Percentiles rank a stretch among this genome's conserved stretches.
These are phyloP conservation scores for Coleophora deauratella DNA, from an alignment of 2,888 invertebrate genomes.

Conservation along the genomic window DNA sequence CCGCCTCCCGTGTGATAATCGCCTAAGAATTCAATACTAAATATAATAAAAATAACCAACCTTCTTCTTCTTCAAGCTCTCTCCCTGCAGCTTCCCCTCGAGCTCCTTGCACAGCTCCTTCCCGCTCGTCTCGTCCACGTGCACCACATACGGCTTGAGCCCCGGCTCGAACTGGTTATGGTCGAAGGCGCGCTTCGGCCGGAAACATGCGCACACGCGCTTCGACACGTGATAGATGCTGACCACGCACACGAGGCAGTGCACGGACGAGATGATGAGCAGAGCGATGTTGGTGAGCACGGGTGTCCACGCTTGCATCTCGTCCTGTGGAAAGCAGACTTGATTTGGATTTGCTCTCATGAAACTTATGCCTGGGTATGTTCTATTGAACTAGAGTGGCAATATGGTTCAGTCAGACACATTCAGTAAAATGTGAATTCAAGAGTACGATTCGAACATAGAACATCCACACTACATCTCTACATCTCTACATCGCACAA, in stretches of 20 bases:
- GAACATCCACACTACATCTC: no score
- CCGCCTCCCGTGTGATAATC: no score
- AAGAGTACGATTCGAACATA: no score
- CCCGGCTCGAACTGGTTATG: slow-evolving; percentile 67
- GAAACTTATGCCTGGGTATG: no score
- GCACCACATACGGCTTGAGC: slow-evolving; percentile 39
- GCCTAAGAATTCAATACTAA: no score
- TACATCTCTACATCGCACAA: no score
- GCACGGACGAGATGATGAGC: slow-evolving; percentile 72
- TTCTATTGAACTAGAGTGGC: no score
- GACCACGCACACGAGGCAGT: slow-evolving; percentile 70
- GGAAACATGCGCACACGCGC: slow-evolving; percentile 73
- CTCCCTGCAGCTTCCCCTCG: slow-evolving; percentile 54
- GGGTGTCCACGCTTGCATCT: slow-evolving; percentile 73
- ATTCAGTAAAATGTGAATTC: no score
- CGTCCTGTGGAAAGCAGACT: slow-evolving; percentile 47
- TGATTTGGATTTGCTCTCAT: not conserved
- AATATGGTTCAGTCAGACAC: no score
- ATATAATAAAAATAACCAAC: no score
- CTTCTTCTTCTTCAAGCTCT: slow-evolving; percentile 49
- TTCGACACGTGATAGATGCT: slow-evolving; percentile 71
- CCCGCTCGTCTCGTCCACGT: slow-evolving; percentile 45
- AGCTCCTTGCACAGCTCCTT: slow-evolving; percentile 55
- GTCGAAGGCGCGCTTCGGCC: slow-evolving; percentile 58
- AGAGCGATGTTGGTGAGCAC: slow-evolving; percentile 77